A percentile compares a stretch with the other conserved stretches of the same genome.
Evolutionary conservation across 2,888 invertebrate genomes (phyloP).

Genomic region (Pecten maximus): DNA sequence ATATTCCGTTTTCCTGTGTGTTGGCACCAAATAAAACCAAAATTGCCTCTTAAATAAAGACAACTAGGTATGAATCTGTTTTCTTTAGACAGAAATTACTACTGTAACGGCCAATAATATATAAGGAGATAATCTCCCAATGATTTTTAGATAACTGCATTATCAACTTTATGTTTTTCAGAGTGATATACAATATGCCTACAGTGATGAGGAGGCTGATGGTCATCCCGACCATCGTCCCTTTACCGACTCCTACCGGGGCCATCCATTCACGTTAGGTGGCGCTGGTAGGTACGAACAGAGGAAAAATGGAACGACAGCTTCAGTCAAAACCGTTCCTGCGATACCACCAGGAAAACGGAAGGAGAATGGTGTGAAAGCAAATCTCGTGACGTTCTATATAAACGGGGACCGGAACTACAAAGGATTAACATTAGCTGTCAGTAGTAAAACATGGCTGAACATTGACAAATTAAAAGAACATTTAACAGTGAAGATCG

Average conservation of each 20-base stretch:
- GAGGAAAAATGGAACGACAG: slow-evolving; percentile 49
- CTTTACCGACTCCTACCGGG: slow-evolving; percentile 59
- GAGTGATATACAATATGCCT: slow-evolving; percentile 66
- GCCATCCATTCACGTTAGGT: slow-evolving; percentile 3
- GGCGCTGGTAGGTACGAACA: slow-evolving; percentile 57
- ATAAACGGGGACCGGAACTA: slow-evolving; percentile 96
- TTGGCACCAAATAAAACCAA: too few species aligned
- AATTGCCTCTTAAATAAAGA: too few species aligned
- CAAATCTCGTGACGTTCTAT: slow-evolving; percentile 90
- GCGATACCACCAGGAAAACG: slow-evolving; percentile 49
- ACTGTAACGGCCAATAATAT: too few species aligned
- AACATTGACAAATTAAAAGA: slow-evolving; percentile 93
- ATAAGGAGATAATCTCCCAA: too few species aligned
- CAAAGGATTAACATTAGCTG: slow-evolving; percentile 93
- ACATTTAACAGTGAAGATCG: slow-evolving; percentile 93
- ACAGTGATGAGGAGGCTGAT: slow-evolving; percentile 61
- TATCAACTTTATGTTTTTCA: slow-evolving; percentile 56
- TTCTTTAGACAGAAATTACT: too few species aligned
- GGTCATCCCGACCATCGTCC: slow-evolving; percentile 59
- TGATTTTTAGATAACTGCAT: too few species aligned
- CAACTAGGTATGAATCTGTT: too few species aligned
- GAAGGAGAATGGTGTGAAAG: slow-evolving; percentile 53
- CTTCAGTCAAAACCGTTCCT: slow-evolving; percentile 54
- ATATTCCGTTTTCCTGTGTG: too few species aligned
- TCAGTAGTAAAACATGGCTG: slow-evolving; percentile 93